Conservation (phyloP, 2,113 vertebrate species). For the Phyllopteryx taeniolatus region DNA sequence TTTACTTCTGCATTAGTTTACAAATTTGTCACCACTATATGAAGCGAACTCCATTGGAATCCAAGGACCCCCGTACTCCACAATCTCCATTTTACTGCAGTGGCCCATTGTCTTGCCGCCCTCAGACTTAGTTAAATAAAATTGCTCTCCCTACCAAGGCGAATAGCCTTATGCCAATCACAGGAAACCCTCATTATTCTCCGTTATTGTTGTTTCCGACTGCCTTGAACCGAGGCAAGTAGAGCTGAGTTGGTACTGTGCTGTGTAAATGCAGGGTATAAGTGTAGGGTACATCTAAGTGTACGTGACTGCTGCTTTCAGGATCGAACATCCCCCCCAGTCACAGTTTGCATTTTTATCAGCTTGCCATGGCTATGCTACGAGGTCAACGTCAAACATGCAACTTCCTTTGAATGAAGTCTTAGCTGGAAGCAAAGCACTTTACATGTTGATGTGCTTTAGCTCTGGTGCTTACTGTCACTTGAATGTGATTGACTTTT, state of each 20-base stretch:
- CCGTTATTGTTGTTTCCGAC: background rate
- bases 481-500: background rate
- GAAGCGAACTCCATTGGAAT: background rate
- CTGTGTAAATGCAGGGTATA: background rate
- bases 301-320: background rate
- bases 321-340: background rate
- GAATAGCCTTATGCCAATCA: background rate
- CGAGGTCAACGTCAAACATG: background rate
- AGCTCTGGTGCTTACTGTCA: conserved; percentile 1
- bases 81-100: background rate
- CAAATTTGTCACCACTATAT: background rate
- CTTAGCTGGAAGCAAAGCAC: conserved; percentile 23
- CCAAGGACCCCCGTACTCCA: background rate
- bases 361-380: background rate
- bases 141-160: background rate
- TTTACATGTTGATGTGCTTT: conserved; percentile 27
- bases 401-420: background rate
- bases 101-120: background rate
- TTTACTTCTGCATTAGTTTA: background rate
- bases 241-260: background rate
- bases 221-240: background rate
- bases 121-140: background rate
- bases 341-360: background rate
- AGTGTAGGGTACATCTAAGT: too few relatives aligned
- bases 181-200: background rate